Evolutionary conservation across 1,140 invertebrate species (phyloP).

Genomic region (Aphelenchoides besseyi): DNA sequence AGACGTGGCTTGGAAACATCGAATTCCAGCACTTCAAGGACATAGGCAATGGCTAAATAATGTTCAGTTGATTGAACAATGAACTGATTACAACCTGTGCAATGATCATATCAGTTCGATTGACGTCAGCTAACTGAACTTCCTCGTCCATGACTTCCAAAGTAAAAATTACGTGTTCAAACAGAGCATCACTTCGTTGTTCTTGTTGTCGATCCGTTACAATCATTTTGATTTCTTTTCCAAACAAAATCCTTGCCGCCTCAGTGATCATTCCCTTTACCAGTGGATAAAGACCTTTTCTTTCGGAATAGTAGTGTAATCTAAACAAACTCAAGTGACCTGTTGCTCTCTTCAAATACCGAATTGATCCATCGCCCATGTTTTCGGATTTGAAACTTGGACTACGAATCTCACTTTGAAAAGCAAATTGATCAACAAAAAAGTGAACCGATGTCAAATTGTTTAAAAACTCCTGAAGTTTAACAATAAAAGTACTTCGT

Average conservation of each 20-base stretch:
- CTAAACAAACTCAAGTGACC: conserved; percentile 6
- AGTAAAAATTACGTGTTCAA: conserved; percentile 53
- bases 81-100: not conserved
- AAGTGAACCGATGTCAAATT: conserved; percentile 35
- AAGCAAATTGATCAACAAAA: conserved; percentile 36
- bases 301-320: conserved; percentile 63
- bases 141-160: conserved; percentile 28
- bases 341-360: conserved; percentile 24
- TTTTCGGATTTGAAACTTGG: conserved; percentile 35
- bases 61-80: not conserved
- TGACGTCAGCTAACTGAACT: conserved; percentile 7
- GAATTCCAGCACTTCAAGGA: conserved; percentile 35
- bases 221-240: conserved; percentile 57
- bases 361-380: conserved; percentile 30
- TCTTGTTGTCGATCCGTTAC: conserved; percentile 56
- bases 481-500: too few relatives aligned
- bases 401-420: conserved; percentile 30
- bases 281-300: conserved; percentile 64
- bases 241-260: conserved; percentile 54
- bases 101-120: not conserved
- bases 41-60: conserved; percentile 30
- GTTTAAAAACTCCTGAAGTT: conserved; percentile 33
- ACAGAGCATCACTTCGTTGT: conserved; percentile 49
- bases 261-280: conserved; percentile 61
- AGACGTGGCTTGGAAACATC: conserved; percentile 64